Conservation (phyloP, 2,113 vertebrate genomes). For the Ellobius talpinus region DNA sequence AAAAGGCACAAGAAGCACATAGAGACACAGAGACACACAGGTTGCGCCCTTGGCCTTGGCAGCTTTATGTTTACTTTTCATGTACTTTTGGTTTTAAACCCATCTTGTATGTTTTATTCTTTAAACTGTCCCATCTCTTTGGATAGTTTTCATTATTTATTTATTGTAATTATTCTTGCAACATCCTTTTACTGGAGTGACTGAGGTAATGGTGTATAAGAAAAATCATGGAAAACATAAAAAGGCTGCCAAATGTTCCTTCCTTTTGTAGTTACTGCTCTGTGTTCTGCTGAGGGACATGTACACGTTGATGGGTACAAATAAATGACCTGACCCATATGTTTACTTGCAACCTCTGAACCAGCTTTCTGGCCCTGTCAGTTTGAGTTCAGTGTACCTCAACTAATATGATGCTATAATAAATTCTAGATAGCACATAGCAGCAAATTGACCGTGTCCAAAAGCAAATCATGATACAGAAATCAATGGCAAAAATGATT, state of each 20-base stretch:
- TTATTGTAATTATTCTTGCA: neutral
- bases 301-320: neutral
- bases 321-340: neutral
- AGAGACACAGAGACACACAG: neutral
- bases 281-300: neutral
- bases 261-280: neutral
- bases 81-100: neutral
- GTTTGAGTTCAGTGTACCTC: neutral
- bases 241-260: neutral
- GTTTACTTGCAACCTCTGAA: neutral
- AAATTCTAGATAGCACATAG: neutral
- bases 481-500: neutral
- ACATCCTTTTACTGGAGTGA: neutral
- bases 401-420: neutral
- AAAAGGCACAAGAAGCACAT: neutral
- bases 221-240: neutral
- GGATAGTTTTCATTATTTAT: slow-evolving; percentile 10
- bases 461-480: neutral
- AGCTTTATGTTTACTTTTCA: neutral
- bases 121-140: neutral
- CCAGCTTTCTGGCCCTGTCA: neutral
- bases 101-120: neutral
- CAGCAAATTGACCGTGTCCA: neutral
- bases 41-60: neutral
- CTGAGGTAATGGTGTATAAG: neutral